Percentiles rank a stretch among this genome's conserved stretches.
These are phyloP conservation scores for Xyrichtys novacula DNA, from an alignment of 2,797 vertebrate genomes.

Conservation along the genomic window DNA sequence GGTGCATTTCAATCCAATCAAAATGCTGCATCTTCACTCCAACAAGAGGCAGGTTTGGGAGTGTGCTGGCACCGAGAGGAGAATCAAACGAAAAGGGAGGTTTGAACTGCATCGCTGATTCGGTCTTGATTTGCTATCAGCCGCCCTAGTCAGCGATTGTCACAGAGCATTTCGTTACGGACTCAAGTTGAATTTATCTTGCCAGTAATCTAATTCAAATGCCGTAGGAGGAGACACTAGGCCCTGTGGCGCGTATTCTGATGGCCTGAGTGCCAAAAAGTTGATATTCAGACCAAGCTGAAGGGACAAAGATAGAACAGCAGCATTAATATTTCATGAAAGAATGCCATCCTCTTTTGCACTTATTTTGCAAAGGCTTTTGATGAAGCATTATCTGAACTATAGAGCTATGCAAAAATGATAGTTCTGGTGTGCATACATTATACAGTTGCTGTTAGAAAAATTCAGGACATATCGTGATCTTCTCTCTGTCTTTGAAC, in stretches of 20 bases:
- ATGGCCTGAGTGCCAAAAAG: conserved; percentile 59
- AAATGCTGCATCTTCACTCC: conserved; percentile 24
- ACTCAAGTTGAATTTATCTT: conserved; percentile 54
- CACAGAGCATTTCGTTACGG: conserved; percentile 59
- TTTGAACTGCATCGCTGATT: conserved; percentile 56
- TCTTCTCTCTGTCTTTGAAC: conserved; percentile 33
- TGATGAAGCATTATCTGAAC: conserved; percentile 56
- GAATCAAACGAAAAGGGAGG: conserved; percentile 44
- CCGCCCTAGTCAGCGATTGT: conserved; percentile 71
- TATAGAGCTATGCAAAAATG: conserved; percentile 35
- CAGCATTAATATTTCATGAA: conserved; percentile 70
- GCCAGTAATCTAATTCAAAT: conserved; percentile 75
- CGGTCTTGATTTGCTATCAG: conserved; percentile 63
- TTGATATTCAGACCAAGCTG: conserved; percentile 60
- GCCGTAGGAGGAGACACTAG: conserved; percentile 42
- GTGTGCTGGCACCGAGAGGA: conserved; percentile 17
- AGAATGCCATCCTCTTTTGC: conserved; percentile 54
- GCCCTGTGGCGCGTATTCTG: conserved; percentile 41
- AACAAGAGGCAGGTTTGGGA: conserved; percentile 25
- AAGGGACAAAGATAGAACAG: conserved; percentile 66
- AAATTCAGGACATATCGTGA: conserved; percentile 32
- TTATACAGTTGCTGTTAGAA: conserved; percentile 20
- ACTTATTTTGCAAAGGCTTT: conserved; percentile 52
- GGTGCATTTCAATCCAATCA: conserved; percentile 49
- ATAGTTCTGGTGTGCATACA: conserved; percentile 31